Evolutionary conservation across 1,140 invertebrate species (phyloP), one percentile per base, ranked within the genome.

Genomic region (Venustaconcha ellipsiformis): DNA sequence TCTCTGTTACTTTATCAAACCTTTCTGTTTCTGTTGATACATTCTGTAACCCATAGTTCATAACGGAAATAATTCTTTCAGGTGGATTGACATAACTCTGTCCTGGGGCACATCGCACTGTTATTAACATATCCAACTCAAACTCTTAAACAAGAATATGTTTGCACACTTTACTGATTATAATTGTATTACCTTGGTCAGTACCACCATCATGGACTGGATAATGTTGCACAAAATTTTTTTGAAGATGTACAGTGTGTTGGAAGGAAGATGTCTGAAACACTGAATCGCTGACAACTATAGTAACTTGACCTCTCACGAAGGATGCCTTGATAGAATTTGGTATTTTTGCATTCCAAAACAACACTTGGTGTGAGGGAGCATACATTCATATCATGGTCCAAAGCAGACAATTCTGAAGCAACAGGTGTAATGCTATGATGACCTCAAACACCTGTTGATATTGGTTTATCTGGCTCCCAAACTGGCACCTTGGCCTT

Each of bases 401-500:
- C 80, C 23, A 77, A 26, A 20, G 77, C 78, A 13, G 55, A 26
- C 26, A 76, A 30, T 15, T 65, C 64, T 26, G 66, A 58, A 14
- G 12, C 20, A 13, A 70, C 55, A 57, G 72, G 74, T 15, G 66
- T 70, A 48, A 82, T 72, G 13, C 55, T 56, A 30, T 18, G 48
- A 20, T 72, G 72, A 17, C 71, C 80, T 59, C 78, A 1, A 1
- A 73, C 70, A 15, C 78, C 78, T 55, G 80, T 79, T 60, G 78
- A 72, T 20, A 80, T 37, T 3, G 55, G 57, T 15, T 15, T 17
- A 18, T 72, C 68, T 26, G 78, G 80, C 12, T 79, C 80, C 18
- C 80, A 67, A 57, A 76, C 8, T 14, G 70, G 74, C 12, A 81
- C 66, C 66, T 81, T 81, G 56, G 76, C 72, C 57, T 82, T 74